Evolutionary conservation across 2,888 invertebrate species (phyloP), one percentile per base, ranked within the genome.

Genomic region (Azorinus chamasolen): DNA sequence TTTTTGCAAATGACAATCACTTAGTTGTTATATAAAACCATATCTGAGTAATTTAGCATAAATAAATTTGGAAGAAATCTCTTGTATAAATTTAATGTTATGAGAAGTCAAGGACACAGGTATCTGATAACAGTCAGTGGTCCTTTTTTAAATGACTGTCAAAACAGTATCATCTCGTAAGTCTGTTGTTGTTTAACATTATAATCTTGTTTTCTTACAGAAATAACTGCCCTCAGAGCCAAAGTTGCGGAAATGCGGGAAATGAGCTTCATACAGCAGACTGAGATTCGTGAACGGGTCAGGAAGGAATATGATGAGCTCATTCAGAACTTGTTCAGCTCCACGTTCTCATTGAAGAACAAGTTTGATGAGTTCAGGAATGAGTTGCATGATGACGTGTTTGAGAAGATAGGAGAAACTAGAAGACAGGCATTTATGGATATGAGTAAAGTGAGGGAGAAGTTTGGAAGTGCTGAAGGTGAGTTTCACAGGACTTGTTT

Each of bases 331-430:
- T 88, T 93, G 22, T 92, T 92, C 74, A 79, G 84, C 22, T 86
- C 89, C 1, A 84, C 88, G n/a, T 89, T 89, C 51, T 87, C 90
- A 18, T 85, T 92, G 45, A 89, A 90, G 74, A 79, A 87, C 58
- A 91, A 91, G 73, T 89, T 92, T 85, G 92, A 93, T 77, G 90
- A 91, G 58, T 92, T 90, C 86, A 89, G 91, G 89, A 81, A 74
- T 53, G 81, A 81, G 24, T 68, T 81, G 4, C 85, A 87, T 65
- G 88, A 89, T 59, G 89, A 90, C 61, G 85, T 90, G n/a, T 78
- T 82, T 70, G 89, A 88, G 57, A 90, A 89, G 80, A 90, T 92
- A 37, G 85, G 83, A 43, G 86, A 88, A 51, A 87, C 90, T 0
- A 71, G 90, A 27, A 66, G 79, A 63, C 89, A 90, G 43, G 90